Base-by-base conservation (phyloP, 2,797 vertebrate genomes). In the Mallotus villosus region DNA sequence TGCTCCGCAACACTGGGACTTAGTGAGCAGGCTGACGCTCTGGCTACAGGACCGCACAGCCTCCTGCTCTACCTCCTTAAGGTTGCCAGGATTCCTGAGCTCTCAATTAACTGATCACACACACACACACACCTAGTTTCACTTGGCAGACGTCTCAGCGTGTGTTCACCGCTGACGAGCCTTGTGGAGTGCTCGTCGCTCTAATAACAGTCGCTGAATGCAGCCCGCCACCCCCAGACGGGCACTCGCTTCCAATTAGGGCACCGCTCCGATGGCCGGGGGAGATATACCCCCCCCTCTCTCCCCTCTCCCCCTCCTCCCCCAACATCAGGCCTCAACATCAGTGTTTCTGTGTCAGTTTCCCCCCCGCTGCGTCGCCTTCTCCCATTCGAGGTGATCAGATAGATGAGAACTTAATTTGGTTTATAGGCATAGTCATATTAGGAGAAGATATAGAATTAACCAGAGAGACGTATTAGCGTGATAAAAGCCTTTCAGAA, bases 371-470 rank as follows among this genome's bases (percentile, higher is more conserved):
- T 85, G 82, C 91, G 84, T 89, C 83, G 86, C 86, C 87, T 84
- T 92, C 89, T 87, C 82, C 70, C 70, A 87, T 49, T 91, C 80
- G 87, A 91, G 87, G 86, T 88, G 87, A 94, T 94, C 75, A 75
- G 90, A 93, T 92, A 91, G 93, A 94, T 94, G 88, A 87, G 85
- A 91, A 90, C 93, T 93, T 94, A 94, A 96, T 95, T 95, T 87
- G 73, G 77, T 92, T 95, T 95, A 94, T 89, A 90, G 90, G 81
- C 88, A 88, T 86, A 95, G 85, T 88, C 86, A 89, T 93, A 88
- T 90, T 90, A 90, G 88, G 78, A 92, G 92, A 93, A 89, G 87
- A 91, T 90, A 90, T 84, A 81, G 85, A 94, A 94, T 94, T 94
- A 95, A 90, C 87, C 85, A 83, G 87, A 90, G 90, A 90, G 90